Percentiles rank a stretch among this genome's conserved stretches.
Evolutionary conservation across 1,140 invertebrate species (phyloP).

Genomic region (Drosophila dunni): DNA sequence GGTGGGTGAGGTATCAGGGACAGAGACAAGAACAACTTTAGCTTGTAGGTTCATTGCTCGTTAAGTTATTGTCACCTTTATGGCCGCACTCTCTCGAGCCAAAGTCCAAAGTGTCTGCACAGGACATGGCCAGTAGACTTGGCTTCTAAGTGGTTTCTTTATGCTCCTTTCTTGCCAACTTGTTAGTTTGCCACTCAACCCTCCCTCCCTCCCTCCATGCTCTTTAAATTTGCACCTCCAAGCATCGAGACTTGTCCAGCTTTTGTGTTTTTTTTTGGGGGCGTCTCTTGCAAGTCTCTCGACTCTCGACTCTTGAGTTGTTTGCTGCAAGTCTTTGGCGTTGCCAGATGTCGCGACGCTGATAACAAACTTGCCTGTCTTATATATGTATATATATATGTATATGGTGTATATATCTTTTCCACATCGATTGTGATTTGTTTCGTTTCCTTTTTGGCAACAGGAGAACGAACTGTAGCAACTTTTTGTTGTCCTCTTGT

Average conservation of each 20-base stretch:
- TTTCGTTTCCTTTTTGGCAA: slow-evolving; percentile 21
- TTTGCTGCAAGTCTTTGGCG: slow-evolving; percentile 24
- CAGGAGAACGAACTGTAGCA: not conserved
- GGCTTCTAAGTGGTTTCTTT: slow-evolving; percentile 51
- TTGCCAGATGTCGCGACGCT: slow-evolving; percentile 48
- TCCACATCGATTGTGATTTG: slow-evolving; percentile 34
- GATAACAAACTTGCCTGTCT: slow-evolving; percentile 31
- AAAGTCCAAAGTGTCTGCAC: slow-evolving; percentile 64
- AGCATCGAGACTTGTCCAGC: slow-evolving; percentile 23
- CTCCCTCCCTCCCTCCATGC: slow-evolving; percentile 11
- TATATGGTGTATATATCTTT: slow-evolving; percentile 7
- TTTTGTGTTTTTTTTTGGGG: slow-evolving; percentile 16
- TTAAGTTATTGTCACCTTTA: slow-evolving; percentile 83
- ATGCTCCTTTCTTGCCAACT: slow-evolving; percentile 30
- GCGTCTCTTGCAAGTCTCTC: slow-evolving; percentile 22
- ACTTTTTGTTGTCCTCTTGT: slow-evolving; percentile 2
- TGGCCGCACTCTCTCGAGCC: slow-evolving; percentile 45
- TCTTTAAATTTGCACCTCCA: slow-evolving; percentile 49
- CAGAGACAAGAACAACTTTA: slow-evolving; percentile 41
- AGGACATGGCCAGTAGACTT: slow-evolving; percentile 71
- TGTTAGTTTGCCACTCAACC: slow-evolving; percentile 41
- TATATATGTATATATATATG: too few relatives aligned
- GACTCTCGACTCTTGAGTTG: slow-evolving; percentile 12
- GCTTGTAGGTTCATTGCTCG: slow-evolving; percentile 77
- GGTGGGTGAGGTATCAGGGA: slow-evolving; percentile 4